A percentile compares a stretch with the other conserved stretches of the same genome.
These are phyloP conservation scores for Liasis olivaceus DNA, from an alignment of 2,797 vertebrate genomes.

Conservation along the genomic window DNA sequence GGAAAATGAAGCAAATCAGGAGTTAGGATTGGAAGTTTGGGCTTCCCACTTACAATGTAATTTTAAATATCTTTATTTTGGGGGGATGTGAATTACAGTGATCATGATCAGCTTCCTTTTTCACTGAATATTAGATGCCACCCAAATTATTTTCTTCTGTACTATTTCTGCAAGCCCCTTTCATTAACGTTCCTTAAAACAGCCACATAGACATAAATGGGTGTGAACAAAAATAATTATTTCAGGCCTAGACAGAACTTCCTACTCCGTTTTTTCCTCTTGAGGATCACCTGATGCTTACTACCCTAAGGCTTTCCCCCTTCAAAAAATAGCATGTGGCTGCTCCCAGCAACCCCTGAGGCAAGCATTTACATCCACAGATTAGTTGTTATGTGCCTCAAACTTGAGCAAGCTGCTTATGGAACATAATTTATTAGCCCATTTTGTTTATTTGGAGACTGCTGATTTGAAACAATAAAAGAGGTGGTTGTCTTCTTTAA, in stretches of 20 bases:
- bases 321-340: neutral
- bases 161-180: neutral
- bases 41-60: neutral
- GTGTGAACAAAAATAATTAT: neutral
- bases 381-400: conserved; percentile 3
- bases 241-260: neutral
- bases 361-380: neutral
- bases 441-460: neutral
- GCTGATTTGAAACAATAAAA: neutral
- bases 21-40: neutral
- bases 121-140: neutral
- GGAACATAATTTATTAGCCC: conserved; percentile 4
- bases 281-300: neutral
- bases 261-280: neutral
- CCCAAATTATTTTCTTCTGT: neutral
- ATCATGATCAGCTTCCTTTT: neutral
- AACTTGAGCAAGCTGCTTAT: neutral
- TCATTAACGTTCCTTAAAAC: neutral
- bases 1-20: neutral
- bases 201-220: neutral
- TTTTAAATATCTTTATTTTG: neutral
- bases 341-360: neutral
- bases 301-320: neutral
- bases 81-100: neutral
- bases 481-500: neutral